These are phyloP conservation scores for Emberiza fucata DNA, from an alignment of 2,113 vertebrate species.

Conservation along the genomic window DNA sequence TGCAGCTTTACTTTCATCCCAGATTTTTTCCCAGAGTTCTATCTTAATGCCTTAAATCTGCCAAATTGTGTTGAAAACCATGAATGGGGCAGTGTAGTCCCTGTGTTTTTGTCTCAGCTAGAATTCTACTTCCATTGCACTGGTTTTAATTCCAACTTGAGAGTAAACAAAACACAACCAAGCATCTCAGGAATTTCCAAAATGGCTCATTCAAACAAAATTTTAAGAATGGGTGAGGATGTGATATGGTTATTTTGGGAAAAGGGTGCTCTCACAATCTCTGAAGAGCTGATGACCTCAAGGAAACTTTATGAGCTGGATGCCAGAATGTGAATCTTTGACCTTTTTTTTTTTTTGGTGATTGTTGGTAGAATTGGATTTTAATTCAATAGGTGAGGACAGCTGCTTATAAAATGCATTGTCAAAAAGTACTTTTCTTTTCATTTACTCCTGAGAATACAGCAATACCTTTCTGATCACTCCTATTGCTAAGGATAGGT, in stretches of 20 bases:
- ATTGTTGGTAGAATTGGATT: neutral
- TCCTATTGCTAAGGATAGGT: neutral
- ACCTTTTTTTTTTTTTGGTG: neutral
- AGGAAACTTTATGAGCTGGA: neutral
- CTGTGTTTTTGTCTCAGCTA: neutral
- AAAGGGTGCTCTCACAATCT: neutral
- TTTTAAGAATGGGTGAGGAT: neutral
- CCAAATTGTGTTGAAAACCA: neutral
- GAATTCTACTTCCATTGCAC: neutral
- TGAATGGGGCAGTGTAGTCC: neutral
- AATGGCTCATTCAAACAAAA: neutral
- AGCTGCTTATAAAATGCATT: neutral
- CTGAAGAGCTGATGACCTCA: neutral
- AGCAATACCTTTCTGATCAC: neutral
- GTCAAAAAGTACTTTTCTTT: neutral
- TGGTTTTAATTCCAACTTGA: neutral
- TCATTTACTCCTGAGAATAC: neutral
- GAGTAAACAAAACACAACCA: slow-evolving; percentile 15
- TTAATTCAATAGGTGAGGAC: neutral
- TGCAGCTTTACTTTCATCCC: neutral
- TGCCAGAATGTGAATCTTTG: neutral
- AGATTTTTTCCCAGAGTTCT: neutral
- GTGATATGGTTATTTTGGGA: neutral
- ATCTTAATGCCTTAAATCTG: neutral
- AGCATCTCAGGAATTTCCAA: slow-evolving; percentile 3